Conservation (phyloP, 2,888 invertebrate species). For the Blera fallax region DNA sequence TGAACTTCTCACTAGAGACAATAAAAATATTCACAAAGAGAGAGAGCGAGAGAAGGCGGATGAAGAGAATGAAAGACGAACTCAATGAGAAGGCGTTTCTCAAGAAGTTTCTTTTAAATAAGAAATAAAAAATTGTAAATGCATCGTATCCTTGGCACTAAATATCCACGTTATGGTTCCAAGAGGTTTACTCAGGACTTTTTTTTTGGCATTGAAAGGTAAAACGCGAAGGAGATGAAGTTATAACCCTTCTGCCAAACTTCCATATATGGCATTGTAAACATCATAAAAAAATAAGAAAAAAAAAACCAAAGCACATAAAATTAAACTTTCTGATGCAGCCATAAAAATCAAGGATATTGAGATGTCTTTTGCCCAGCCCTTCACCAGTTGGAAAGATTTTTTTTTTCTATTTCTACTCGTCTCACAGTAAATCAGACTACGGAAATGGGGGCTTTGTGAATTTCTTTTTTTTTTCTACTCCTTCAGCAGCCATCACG, state of each 20-base stretch:
- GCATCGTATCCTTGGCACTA: constrained; percentile 12
- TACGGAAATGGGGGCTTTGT: constrained; percentile 29
- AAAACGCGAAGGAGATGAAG: not conserved
- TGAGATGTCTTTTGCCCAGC: constrained; percentile 43
- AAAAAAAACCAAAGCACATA: constrained; percentile 6
- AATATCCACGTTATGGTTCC: constrained; percentile 14
- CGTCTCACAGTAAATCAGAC: constrained; percentile 37
- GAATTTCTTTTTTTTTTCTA: not conserved
- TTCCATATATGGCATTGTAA: not conserved
- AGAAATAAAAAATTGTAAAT: no score
- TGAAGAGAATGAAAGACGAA: not conserved
- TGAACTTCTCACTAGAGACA: constrained; percentile 20
- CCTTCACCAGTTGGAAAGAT: not conserved
- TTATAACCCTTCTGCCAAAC: constrained; percentile 1
- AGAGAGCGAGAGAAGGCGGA: not conserved
- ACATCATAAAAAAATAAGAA: not conserved
- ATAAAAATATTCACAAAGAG: constrained; percentile 1
- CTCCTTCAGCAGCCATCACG: constrained; percentile 8
- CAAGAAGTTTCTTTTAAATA: not conserved
- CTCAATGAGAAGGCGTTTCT: not conserved
- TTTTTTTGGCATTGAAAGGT: not conserved
- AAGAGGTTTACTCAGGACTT: not conserved
- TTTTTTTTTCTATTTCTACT: constrained; percentile 3
- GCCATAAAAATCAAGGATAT: constrained; percentile 65
- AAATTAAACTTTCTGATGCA: constrained; percentile 63